A percentile compares a stretch with the other conserved stretches of the same genome.
These are phyloP conservation scores for Rutpela maculata DNA, from an alignment of 2,888 invertebrate species.

Conservation along the genomic window DNA sequence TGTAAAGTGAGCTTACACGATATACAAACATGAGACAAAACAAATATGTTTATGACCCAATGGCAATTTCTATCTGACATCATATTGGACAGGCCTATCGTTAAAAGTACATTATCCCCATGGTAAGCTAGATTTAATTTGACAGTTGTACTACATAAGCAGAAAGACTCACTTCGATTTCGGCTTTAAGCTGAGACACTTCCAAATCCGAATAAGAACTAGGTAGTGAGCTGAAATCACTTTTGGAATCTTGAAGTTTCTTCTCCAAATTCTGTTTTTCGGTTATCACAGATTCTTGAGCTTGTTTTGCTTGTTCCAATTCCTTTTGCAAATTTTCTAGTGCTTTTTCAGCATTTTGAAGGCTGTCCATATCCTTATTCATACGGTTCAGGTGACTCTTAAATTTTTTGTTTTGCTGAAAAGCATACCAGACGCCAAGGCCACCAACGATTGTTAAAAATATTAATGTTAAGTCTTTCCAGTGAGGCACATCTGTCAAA, in stretches of 20 bases:
- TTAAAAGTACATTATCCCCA: too few species aligned
- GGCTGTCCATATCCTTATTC: conserved; percentile 95
- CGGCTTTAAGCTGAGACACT: conserved; percentile 87
- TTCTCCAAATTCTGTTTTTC: conserved; percentile 90
- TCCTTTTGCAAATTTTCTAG: conserved; percentile 90
- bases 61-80: too few species aligned
- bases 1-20: too few species aligned
- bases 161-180: conserved; percentile 81
- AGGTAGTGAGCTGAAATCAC: conserved; percentile 78
- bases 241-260: conserved; percentile 86
- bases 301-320: conserved; percentile 88
- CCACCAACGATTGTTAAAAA: conserved; percentile 89
- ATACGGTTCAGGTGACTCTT: conserved; percentile 91
- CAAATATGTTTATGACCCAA: too few species aligned
- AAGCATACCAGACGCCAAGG: conserved; percentile 93
- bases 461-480: conserved; percentile 94
- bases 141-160: conserved; percentile 11
- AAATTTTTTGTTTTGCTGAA: conserved; percentile 92
- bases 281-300: conserved; percentile 87
- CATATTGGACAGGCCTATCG: too few species aligned
- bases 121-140: conserved; percentile 15
- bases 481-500: conserved; percentile 71
- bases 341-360: conserved; percentile 92
- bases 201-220: conserved; percentile 89
- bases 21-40: too few species aligned